These are phyloP conservation scores for Anguilla obscura DNA, from an alignment of 2,797 vertebrate species.

Conservation along the genomic window DNA sequence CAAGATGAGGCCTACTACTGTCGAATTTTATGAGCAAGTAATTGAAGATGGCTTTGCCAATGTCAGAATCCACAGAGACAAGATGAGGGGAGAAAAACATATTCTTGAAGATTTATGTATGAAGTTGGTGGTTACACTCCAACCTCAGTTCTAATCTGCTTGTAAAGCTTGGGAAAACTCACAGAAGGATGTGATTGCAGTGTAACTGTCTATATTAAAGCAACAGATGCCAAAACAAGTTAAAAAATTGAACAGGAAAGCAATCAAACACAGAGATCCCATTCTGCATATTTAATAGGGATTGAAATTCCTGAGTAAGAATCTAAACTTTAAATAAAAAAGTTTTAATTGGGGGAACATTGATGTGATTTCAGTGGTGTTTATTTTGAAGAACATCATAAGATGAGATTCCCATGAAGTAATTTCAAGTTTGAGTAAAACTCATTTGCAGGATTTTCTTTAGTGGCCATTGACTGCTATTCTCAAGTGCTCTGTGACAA, in stretches of 20 bases:
- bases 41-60: not conserved
- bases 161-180: not conserved
- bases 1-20: not conserved
- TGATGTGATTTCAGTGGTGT: not conserved
- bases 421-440: not conserved
- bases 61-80: not conserved
- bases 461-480: not conserved
- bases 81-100: not conserved
- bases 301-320: not conserved
- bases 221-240: not conserved
- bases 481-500: not conserved
- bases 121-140: not conserved
- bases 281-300: not conserved
- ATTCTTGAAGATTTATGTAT: not conserved
- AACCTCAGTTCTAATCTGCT: not conserved
- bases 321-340: not conserved
- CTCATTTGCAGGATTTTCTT: not conserved
- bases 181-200: not conserved
- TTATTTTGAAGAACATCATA: not conserved
- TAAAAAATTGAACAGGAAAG: conserved; percentile 1
- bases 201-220: not conserved
- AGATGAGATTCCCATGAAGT: not conserved
- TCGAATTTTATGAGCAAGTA: not conserved
- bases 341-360: not conserved
- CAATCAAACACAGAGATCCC: not conserved